Evolutionary conservation across 2,113 vertebrate species (phyloP), one percentile per base, ranked within the genome.

Genomic region (Oriolus oriolus): DNA sequence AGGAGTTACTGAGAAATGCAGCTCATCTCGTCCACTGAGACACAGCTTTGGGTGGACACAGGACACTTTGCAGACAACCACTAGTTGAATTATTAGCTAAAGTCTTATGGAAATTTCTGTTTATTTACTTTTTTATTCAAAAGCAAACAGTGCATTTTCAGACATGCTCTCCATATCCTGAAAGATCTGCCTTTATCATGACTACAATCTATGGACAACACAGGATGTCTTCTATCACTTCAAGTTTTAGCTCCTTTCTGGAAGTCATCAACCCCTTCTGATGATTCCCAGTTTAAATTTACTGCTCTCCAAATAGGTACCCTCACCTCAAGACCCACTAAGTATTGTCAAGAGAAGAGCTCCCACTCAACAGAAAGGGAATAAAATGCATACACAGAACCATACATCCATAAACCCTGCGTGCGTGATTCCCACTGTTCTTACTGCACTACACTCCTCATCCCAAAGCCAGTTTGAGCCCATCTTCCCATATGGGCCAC

Each of bases 401-500:
- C 16, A 37, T 59, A 61, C 5, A 41, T 30, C 23, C 76, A 54
- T 15, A 63, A 94, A 86, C 12, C 19, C 27, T 9, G n/a, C 12
- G 64, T 1, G 5, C 30, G 30, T 45, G 41, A 44, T n/a, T 90
- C n/a, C 59, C 54, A 83, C 15, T 4, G 33, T 35, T 82, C 1
- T 0, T 23, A 33, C 0, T 23, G 31, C 49, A 37, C 28, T 45
- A 65, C 82, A 57, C 3, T 8, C 13, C 57, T 57, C 37, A 23
- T 20, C 31, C 33, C 71, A 74, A 93, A 90, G 47, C 54, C 61
- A 80, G 7, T 19, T 16, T 66, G 37, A 45, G 53, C 19, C 21
- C 52, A 52, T 39, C 35, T n/a, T 85, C 45, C 61, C 57, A 27
- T 7, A 22, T 35, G 18, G 24, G 45, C 26, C n/a, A 33, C 5